Conservation (phyloP, 2,797 vertebrate genomes). For the Pantherophis alleghaniensis region DNA sequence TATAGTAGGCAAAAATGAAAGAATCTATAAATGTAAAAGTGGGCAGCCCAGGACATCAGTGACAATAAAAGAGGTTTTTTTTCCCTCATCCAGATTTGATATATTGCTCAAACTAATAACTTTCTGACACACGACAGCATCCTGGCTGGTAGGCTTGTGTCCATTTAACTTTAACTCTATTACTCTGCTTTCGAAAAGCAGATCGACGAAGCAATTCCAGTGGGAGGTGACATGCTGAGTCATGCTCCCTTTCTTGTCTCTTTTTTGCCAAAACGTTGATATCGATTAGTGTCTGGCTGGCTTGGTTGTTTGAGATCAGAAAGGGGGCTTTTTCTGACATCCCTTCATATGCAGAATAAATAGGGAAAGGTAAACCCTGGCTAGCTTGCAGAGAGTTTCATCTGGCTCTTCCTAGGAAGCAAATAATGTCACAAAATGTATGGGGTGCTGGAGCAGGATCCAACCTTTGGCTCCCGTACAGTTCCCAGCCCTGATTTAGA, state of each 20-base stretch:
- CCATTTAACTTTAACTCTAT: conserved; percentile 14
- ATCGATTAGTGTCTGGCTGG: background rate
- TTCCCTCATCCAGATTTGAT: background rate
- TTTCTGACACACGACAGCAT: background rate
- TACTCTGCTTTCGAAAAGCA: background rate
- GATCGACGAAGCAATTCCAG: conserved; percentile 18
- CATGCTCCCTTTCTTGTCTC: background rate
- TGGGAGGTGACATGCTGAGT: conserved; percentile 34
- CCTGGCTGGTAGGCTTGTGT: conserved; percentile 19
- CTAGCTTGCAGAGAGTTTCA: background rate
- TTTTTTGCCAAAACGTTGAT: conserved; percentile 15
- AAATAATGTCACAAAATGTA: background rate
- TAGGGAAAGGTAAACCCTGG: background rate
- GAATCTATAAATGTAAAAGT: conserved; percentile 8
- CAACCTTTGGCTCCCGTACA: background rate
- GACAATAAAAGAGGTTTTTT: background rate
- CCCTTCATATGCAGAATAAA: background rate
- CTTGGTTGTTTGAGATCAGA: conserved; percentile 12
- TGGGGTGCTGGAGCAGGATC: background rate
- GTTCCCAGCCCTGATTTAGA: background rate
- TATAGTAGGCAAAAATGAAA: background rate
- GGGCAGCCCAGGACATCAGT: background rate
- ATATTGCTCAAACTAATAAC: conserved; percentile 1
- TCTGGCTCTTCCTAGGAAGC: background rate
- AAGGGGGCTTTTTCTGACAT: conserved; percentile 27